Base-by-base conservation (phyloP, 2,888 invertebrate species). In the Drosophila subsilvestris region DNA sequence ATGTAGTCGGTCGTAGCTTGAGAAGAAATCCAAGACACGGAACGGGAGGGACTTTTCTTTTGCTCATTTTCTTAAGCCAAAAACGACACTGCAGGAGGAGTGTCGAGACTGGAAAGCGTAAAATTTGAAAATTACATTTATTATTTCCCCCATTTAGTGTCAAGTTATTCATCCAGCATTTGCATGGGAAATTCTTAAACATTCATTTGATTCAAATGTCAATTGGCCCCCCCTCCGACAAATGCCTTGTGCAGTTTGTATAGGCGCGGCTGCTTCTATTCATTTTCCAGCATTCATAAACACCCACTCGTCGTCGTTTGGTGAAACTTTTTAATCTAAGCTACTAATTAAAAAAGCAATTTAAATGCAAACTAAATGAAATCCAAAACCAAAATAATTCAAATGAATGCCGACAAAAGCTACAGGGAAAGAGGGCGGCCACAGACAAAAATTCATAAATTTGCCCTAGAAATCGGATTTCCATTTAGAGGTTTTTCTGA, bases 331-430 rank as follows among this genome's bases (percentile, higher is more conserved):
- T 72, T 74, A 74, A 75, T 68, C 75, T 66, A 71, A 73, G 71
- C 80, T 76, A 42, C 25, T 25, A 75, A 74, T 82, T 77, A 85
- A 82, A 80, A 84, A 76, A 56, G 59, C 76, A 76, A 81, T 81
- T 76, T 81, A 76, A 78, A 84, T 84, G 84, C 78, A 81, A 81
- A 78, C 78, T 80, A 79, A 80, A 79, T 76, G 67, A 74, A 79
- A 75, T 74, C 68, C 55, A 57, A 75, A 59, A 75, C 48, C 37
- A 50, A 74, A 74, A 74, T 74, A 74, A 61, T 76, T 78, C 72
- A 78, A 78, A 78, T 78, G 74, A 78, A 69, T 57, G 76, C 56
- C 45, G 45, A 29, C 63, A 47, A 45, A 63, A 59, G 44, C 53
- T 55, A 44, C 18, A 3, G 20, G 45, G 14, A n/a, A n/a, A n/a